Evolutionary conservation across 1,140 invertebrate species (phyloP).

Genomic region (Caenorhabditis latens): DNA sequence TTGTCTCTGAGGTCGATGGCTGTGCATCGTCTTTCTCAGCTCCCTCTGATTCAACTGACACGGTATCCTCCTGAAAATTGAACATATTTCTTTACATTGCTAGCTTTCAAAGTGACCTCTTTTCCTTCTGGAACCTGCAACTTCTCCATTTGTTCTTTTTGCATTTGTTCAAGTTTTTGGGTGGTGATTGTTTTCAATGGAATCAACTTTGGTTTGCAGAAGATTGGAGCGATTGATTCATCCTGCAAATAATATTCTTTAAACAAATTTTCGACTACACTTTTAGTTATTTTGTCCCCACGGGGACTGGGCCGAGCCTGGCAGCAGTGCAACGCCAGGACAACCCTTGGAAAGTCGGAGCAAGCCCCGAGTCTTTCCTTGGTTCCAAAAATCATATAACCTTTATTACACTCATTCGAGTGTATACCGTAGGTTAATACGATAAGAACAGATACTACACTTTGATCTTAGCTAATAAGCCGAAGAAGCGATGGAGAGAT

Average conservation of each 20-base stretch:
- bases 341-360: no score
- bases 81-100: background rate
- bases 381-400: no score
- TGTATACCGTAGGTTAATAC: no score
- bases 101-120: background rate
- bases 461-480: no score
- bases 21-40: background rate
- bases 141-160: constrained; percentile 45
- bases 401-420: no score
- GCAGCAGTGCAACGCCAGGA: no score
- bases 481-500: no score
- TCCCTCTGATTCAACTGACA: background rate
- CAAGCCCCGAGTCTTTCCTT: no score
- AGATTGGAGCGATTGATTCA: constrained; percentile 58
- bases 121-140: background rate
- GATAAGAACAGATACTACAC: no score
- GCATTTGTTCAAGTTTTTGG: constrained; percentile 64
- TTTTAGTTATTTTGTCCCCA: no score
- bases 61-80: background rate
- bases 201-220: constrained; percentile 64
- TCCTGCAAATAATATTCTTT: constrained; percentile 20
- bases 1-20: constrained; percentile 9
- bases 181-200: constrained; percentile 61
- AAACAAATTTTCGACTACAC: no score
- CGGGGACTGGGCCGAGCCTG: no score